phyloP scores from a whole-genome alignment of 1,140 invertebrate species.

The Dryas iulia region DNA sequence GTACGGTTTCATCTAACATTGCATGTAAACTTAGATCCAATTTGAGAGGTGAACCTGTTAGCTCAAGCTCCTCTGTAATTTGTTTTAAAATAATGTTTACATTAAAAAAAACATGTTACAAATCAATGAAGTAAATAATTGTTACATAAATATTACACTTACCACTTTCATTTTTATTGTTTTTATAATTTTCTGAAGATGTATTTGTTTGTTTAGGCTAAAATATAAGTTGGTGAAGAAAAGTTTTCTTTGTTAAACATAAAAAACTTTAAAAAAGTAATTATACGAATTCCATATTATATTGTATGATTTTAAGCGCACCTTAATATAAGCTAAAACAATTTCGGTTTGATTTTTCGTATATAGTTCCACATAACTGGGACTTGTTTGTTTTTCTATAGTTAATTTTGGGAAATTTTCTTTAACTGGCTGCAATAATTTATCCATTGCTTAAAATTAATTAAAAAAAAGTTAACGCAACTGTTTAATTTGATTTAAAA shows the following conservation, averaged over 20 bases:
- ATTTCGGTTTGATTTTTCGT: constrained; percentile 56
- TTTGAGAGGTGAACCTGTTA: constrained; percentile 77
- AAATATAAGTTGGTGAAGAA: too few relatives aligned
- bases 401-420: constrained; percentile 53
- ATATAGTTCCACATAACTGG: constrained; percentile 70
- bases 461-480: too few relatives aligned
- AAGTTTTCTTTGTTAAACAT: background rate
- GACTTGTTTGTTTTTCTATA: constrained; percentile 59
- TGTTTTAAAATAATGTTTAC: constrained; percentile 16
- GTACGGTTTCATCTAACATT: constrained; percentile 72
- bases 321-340: constrained; percentile 62
- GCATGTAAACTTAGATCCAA: constrained; percentile 73
- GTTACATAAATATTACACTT: background rate
- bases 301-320: constrained; percentile 13
- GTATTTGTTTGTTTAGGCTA: constrained; percentile 24
- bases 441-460: constrained; percentile 50
- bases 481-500: too few relatives aligned
- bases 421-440: constrained; percentile 41
- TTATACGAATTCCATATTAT: too few relatives aligned
- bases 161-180: constrained; percentile 30
- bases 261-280: background rate
- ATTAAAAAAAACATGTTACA: too few relatives aligned
- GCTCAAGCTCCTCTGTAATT: constrained; percentile 63
- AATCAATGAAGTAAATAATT: constrained; percentile 1
- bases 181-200: constrained; percentile 7